phyloP scores from a whole-genome alignment of 35 echinoderm and acorn worm species.

The Stichopus chloronotus region DNA sequence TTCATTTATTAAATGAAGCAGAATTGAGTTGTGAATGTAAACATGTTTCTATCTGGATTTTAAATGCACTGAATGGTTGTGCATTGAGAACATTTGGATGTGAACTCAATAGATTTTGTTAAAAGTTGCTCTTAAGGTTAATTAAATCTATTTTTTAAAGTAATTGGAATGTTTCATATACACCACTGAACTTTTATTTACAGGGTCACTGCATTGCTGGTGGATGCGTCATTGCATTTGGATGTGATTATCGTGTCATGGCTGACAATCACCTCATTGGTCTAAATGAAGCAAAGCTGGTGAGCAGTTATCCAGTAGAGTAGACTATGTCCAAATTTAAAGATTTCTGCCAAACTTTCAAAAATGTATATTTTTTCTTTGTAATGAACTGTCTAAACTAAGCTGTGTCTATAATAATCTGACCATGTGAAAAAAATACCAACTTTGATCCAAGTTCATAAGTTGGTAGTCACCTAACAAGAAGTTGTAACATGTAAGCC shows the following conservation, averaged over 20 bases:
- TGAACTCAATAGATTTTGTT: not conserved
- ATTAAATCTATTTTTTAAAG: not conserved
- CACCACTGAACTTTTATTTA: not conserved
- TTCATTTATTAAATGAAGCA: too few species aligned
- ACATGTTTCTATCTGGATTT: not conserved
- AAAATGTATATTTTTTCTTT: too few species aligned
- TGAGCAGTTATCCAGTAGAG: not conserved
- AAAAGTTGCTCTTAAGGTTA: not conserved
- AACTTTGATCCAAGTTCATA: too few species aligned
- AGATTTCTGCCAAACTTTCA: too few species aligned
- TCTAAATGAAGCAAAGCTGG: slow-evolving; percentile 19
- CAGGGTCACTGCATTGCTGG: slow-evolving; percentile 21
- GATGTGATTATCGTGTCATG: slow-evolving; percentile 24
- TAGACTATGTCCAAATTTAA: too few species aligned
- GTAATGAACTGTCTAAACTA: too few species aligned
- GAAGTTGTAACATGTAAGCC: too few species aligned
- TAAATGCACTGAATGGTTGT: not conserved
- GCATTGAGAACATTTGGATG: not conserved
- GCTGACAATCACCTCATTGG: slow-evolving; percentile 9
- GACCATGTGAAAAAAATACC: too few species aligned
- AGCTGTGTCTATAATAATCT: too few species aligned
- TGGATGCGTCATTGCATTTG: not conserved
- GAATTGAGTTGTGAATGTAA: not conserved
- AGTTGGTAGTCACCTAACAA: too few species aligned
- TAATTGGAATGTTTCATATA: too few species aligned